Base-by-base conservation (phyloP, 2,888 invertebrate genomes). In the Folsomia manolachei region DNA sequence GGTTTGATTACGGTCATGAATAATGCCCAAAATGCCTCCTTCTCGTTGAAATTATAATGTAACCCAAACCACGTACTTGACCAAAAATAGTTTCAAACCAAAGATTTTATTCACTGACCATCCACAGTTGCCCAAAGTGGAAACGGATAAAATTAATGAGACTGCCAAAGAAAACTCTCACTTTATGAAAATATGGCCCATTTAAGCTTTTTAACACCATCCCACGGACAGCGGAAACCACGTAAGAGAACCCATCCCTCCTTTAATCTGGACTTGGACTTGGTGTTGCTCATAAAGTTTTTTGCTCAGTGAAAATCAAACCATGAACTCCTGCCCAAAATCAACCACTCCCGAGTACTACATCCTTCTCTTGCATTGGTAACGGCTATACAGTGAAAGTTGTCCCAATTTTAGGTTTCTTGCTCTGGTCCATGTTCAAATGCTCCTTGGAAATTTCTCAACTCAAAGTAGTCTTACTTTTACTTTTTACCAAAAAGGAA, bases 131-230 rank as follows among this genome's bases (percentile, higher is more conserved):
- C 9, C n/a, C 24, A 63, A n/a, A 64, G 21, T 60, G 62, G 53
- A 64, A 67, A 56, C 19, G 65, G 65, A 66, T 66, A 66, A 66
- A 66, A 66, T 66, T 66, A 66, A 66, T 66, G 65, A 66, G 65
- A 66, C 65, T 71, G 73, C 75, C 75, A 70, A 71, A 27, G 69
- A 70, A 71, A 69, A 71, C 69, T 75, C 71, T 71, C 69, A 69
- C 66, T 27, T 64, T 71, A 60, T 25, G 61, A 73, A 75, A 69
- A 75, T 73, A 73, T 75, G 71, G 75, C 72, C 73, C 71, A 73
- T 70, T 73, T 75, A 71, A 73, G 67, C 56, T 73, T 75, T 75
- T 75, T 70, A 70, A 75, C 75, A 71, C 75, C 72, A 70, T 71
- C 71, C 69, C 70, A 74, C 66, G 71, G 67, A 56, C 56, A 56